A percentile compares a stretch with the other conserved stretches of the same genome.
phyloP scores from a whole-genome alignment of 2,888 invertebrate genomes.

The Antheraea yamamai region DNA sequence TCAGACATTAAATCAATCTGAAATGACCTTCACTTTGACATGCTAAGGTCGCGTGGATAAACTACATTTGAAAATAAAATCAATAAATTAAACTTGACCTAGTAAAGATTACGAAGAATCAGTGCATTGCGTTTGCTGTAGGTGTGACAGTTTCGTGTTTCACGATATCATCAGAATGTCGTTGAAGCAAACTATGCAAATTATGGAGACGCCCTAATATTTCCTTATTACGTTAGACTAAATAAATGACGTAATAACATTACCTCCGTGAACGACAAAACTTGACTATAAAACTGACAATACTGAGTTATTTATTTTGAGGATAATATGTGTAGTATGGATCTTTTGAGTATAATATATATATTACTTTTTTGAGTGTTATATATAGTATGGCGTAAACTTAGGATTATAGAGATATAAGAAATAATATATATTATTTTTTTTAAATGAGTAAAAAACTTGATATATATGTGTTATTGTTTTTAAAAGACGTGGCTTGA shows the following conservation, averaged over 20 bases:
- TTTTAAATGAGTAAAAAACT: background rate
- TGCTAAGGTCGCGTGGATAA: background rate
- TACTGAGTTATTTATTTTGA: background rate
- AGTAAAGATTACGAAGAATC: background rate
- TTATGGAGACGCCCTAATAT: conserved; percentile 1
- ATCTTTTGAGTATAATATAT: too few species aligned
- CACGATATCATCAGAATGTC: background rate
- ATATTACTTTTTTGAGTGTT: background rate
- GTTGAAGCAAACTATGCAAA: background rate
- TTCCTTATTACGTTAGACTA: background rate
- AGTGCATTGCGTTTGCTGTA: background rate
- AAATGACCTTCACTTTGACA: background rate
- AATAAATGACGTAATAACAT: background rate
- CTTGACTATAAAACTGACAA: background rate
- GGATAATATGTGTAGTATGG: background rate
- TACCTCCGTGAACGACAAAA: background rate
- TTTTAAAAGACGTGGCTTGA: too few species aligned
- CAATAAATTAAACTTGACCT: background rate
- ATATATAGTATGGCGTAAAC: background rate
- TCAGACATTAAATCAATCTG: background rate
- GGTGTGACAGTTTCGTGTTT: background rate
- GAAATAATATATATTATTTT: background rate
- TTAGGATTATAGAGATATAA: background rate
- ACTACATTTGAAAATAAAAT: background rate
- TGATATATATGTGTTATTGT: background rate